Base-by-base conservation (phyloP, 1,140 invertebrate species). In the Mya arenaria region DNA sequence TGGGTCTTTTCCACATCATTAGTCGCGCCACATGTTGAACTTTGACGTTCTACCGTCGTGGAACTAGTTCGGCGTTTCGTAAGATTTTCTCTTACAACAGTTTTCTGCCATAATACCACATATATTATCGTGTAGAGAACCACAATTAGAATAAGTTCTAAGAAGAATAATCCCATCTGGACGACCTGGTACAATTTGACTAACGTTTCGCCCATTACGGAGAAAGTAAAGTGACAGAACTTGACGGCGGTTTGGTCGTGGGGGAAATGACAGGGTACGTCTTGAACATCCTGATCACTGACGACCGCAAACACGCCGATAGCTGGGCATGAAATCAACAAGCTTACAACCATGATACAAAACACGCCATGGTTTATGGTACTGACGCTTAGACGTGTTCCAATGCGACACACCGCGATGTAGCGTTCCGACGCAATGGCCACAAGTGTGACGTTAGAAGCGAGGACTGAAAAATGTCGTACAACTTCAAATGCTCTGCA, bases 351-450 rank as follows among this genome's bases (percentile, higher is more conserved):
- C 19, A 85, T 32, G 23, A 90, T 87, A 10, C 82, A 74, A 25
- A 86, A 10, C 48, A 89, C 82, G 6, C 88, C 89, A 6, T 74
- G 68, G 55, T 88, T 86, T 17, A 89, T 84, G 15, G 83, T 75
- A 28, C 73, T 44, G 13, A 88, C 84, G 1, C 73, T 87, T 28
- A 90, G 69, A 25, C 74, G 58, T 32, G 75, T 55, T 0, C 81
- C 68, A 4, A 87, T 62, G 39, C 68, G 66, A 44, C 87, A 87
- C 0, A 90, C 87, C 6, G 87, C 87, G 37, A 87, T 78, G 39
- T 87, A 89, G 8, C 89, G 65, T 71, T 90, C 89, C 0, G 81
- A 73, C 17, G 88, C 86, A 15, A 90, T 87, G n/a, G 89, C 89
- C 8, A 88, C 87, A 5, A 90, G 66, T 0, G 88, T 88, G 15